Evolutionary conservation across 2,113 vertebrate species (phyloP).

Genomic region (Todiramphus chloris): DNA sequence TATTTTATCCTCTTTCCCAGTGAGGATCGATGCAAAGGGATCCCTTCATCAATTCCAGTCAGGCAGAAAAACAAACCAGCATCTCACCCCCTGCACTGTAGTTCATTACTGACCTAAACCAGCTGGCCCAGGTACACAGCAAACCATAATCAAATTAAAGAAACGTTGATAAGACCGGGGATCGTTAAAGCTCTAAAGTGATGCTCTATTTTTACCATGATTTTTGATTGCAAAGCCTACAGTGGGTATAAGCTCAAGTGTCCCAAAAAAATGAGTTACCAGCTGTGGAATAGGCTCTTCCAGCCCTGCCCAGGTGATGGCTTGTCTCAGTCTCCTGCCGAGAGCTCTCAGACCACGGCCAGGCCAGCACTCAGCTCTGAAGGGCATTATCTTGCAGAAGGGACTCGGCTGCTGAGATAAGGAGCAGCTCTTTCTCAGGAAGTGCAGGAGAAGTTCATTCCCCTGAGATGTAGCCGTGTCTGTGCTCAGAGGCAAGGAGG

Average conservation of each 20-base stretch:
- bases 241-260: not conserved
- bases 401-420: not conserved
- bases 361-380: not conserved
- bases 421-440: not conserved
- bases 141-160: not conserved
- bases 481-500: not conserved
- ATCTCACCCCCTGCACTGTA: not conserved
- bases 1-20: not conserved
- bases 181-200: not conserved
- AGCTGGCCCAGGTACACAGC: not conserved
- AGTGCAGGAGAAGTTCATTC: not conserved
- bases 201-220: not conserved
- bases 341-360: not conserved
- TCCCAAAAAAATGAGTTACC: not conserved
- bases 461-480: not conserved
- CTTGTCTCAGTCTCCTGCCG: not conserved
- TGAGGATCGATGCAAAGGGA: not conserved
- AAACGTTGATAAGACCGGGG: not conserved
- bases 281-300: not conserved
- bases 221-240: not conserved
- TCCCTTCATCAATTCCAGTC: not conserved
- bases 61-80: not conserved
- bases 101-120: not conserved
- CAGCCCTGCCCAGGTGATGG: not conserved
- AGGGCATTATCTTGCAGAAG: not conserved